A percentile compares a stretch with the other conserved stretches of the same genome.
phyloP scores from a whole-genome alignment of 2,113 vertebrate genomes.

The Pangasianodon hypophthalmus region DNA sequence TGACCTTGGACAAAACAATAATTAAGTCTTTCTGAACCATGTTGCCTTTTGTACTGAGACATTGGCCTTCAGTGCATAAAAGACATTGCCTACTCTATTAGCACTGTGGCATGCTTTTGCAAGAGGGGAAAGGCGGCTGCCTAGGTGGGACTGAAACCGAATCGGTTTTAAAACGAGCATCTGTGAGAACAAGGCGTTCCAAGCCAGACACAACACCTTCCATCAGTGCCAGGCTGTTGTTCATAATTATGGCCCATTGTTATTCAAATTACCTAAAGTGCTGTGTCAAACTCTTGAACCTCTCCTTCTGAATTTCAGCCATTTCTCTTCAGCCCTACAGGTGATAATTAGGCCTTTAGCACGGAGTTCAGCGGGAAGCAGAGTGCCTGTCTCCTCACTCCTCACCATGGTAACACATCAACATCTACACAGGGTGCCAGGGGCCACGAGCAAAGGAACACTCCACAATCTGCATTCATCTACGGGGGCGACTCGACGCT shows the following conservation, averaged over 20 bases:
- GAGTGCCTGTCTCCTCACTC: constrained; percentile 55
- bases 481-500: constrained; percentile 47
- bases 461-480: constrained; percentile 58
- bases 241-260: constrained; percentile 74
- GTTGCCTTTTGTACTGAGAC: constrained; percentile 6
- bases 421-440: constrained; percentile 58
- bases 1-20: constrained; percentile 43
- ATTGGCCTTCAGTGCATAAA: constrained; percentile 33
- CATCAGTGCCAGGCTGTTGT: constrained; percentile 59
- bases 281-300: constrained; percentile 71
- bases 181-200: constrained; percentile 41
- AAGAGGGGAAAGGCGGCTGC: constrained; percentile 50
- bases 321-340: constrained; percentile 65
- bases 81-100: constrained; percentile 36
- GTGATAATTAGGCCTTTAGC: constrained; percentile 73
- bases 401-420: constrained; percentile 72
- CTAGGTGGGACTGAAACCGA: constrained; percentile 48
- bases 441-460: constrained; percentile 53
- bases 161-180: constrained; percentile 44
- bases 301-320: constrained; percentile 62
- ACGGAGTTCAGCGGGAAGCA: constrained; percentile 60
- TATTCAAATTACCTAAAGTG: constrained; percentile 71
- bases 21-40: constrained; percentile 5
- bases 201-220: constrained; percentile 53
- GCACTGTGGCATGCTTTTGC: constrained; percentile 25